Percentiles rank a stretch among this genome's conserved stretches.
Evolutionary conservation across 2,797 vertebrate genomes (phyloP).

Genomic region (Sparidentex hasta): DNA sequence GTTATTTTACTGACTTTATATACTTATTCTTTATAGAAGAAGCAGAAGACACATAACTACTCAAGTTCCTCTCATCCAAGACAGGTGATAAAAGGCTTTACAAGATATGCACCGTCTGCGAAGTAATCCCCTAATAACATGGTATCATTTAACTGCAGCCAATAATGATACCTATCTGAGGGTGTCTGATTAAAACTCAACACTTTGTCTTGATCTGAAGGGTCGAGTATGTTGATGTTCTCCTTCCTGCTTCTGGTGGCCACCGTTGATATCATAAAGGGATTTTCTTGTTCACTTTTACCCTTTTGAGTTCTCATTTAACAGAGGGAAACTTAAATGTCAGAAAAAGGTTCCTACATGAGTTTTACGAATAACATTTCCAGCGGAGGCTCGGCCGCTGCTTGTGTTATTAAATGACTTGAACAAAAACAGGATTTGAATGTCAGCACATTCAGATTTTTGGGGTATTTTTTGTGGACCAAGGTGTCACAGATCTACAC

Average conservation of each 20-base stretch:
- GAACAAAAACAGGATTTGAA: constrained; percentile 25
- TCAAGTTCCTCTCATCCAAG: constrained; percentile 27
- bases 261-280: not conserved
- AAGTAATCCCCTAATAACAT: constrained; percentile 57
- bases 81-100: constrained; percentile 61
- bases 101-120: constrained; percentile 52
- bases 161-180: constrained; percentile 44
- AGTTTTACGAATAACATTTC: constrained; percentile 28
- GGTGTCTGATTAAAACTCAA: constrained; percentile 36
- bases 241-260: constrained; percentile 14
- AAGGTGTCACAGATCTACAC: not conserved
- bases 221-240: not conserved
- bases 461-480: not conserved
- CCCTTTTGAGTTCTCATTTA: constrained; percentile 13
- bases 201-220: constrained; percentile 22
- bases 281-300: constrained; percentile 1
- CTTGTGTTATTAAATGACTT: constrained; percentile 11
- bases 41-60: constrained; percentile 22
- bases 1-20: constrained; percentile 9
- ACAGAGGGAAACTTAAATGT: constrained; percentile 15
- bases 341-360: constrained; percentile 19
- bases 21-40: constrained; percentile 29
- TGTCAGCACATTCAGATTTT: not conserved
- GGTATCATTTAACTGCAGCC: constrained; percentile 39
- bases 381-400: not conserved